A percentile compares a stretch with the other conserved stretches of the same genome.
Evolutionary conservation across 1,140 invertebrate genomes (phyloP).

Genomic region (Drosophila bocki): DNA sequence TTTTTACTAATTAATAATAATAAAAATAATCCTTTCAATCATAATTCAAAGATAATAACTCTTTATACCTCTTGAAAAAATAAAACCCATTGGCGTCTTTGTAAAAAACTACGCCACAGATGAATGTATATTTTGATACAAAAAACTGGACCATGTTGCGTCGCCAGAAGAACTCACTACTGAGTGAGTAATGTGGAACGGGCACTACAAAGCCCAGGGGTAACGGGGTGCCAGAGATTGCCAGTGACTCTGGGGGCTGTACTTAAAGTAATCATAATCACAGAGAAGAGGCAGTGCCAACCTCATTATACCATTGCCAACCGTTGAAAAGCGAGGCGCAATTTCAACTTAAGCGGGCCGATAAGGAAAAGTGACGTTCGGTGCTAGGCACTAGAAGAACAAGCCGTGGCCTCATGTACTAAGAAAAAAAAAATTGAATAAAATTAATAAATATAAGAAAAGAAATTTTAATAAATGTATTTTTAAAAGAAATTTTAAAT

Average conservation of each 20-base stretch:
- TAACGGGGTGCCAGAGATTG: not conserved
- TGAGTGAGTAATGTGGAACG: conserved; percentile 50
- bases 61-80: not conserved
- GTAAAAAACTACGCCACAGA: conserved; percentile 31
- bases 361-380: conserved; percentile 66
- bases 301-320: conserved; percentile 38
- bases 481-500: not conserved
- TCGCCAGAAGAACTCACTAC: conserved; percentile 35
- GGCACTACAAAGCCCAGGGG: conserved; percentile 22
- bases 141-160: not conserved
- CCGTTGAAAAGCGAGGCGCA: conserved; percentile 24
- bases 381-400: conserved; percentile 63
- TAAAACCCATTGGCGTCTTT: conserved; percentile 9
- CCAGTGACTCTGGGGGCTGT: not conserved
- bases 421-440: not conserved
- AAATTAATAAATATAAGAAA: not conserved
- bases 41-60: not conserved
- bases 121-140: conserved; percentile 26
- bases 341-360: conserved; percentile 23
- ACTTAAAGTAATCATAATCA: conserved; percentile 14
- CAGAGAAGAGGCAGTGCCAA: conserved; percentile 16
- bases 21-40: not conserved
- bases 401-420: not conserved
- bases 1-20: not conserved
- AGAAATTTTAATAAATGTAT: no score